Base-by-base conservation (phyloP, 1,140 invertebrate species). In the Polypedilum vanderplanki region DNA sequence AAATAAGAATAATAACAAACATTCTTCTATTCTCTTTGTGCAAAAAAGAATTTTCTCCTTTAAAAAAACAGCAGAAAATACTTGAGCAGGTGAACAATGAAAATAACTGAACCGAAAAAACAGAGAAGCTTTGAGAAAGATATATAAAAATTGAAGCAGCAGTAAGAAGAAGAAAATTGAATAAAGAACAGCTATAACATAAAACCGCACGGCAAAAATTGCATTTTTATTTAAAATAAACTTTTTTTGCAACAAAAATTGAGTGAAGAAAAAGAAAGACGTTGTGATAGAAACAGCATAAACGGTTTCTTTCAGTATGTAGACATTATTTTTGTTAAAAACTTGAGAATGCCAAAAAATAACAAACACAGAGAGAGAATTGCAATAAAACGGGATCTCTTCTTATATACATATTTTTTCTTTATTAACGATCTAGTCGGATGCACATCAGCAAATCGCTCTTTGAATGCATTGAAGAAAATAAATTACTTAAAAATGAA, bases 41-140 rank as follows among this genome's bases (percentile, higher is more conserved):
- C 41, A 46, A 46, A 7, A 10, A 46, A 46, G 15, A 46, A 15
- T 46, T 46, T 46, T 46, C 41, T 46, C 41, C 15, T 46, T 46
- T 46, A 46, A 46, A 46, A 46, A 46, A 46, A 15, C 9, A 46
- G 41, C 41, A 46, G 15, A 46, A n/a, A n/a, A 46, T 10, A 46
- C 41, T 46, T n/a, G 64, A 67, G 64, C 64, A 67, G 64, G 64
- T 67, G 64, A 67, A 67, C 64, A 67, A 20, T 67, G 64, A 67
- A 67, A 67, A 18, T 67, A 67, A 67, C 64, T 67, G 64, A 67
- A 67, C 64, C 64, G 64, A 67, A 67, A 67, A 17, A 18, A 67
- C n/a, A n/a, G n/a, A 17, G 9, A 67, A 7, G 9, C 64, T 67
- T 18, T 67, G 18, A 67, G 64, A 67, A 67, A 8, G 18, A 67